phyloP scores from a whole-genome alignment of 1,140 invertebrate species.

The Caerostris darwini region DNA sequence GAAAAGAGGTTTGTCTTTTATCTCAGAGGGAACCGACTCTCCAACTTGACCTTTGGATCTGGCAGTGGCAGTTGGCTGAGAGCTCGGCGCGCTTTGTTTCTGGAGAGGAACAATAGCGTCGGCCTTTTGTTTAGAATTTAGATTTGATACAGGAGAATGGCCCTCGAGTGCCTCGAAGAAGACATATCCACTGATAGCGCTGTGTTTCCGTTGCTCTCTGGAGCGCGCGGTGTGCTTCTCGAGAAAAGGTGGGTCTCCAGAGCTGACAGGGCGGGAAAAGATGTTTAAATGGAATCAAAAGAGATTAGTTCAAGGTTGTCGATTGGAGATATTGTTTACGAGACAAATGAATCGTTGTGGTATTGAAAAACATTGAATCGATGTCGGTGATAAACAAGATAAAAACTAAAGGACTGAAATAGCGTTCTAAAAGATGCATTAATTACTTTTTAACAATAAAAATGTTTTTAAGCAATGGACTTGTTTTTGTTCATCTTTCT shows the following conservation, averaged over 20 bases:
- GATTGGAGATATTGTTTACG: not conserved
- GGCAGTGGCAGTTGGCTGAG: slow-evolving; percentile 49
- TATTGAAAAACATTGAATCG: not conserved
- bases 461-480: no score
- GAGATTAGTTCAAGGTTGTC: not conserved
- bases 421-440: no score
- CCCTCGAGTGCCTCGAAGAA: slow-evolving; percentile 30
- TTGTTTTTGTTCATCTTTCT: no score
- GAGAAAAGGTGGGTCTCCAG: no score
- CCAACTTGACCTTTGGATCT: slow-evolving; percentile 67
- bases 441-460: no score
- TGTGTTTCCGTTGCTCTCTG: not conserved
- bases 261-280: not conserved
- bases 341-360: not conserved
- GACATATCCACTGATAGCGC: not conserved
- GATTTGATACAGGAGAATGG: slow-evolving; percentile 50
- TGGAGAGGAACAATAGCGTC: slow-evolving; percentile 19
- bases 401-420: not conserved
- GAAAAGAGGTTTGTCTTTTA: slow-evolving; percentile 42
- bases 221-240: not conserved
- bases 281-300: not conserved
- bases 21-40: not conserved
- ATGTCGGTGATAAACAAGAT: not conserved
- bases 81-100: slow-evolving; percentile 56
- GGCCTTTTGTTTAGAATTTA: slow-evolving; percentile 64